These are phyloP conservation scores for Tychaedon coryphoeus DNA, from an alignment of 2,113 vertebrate genomes.

Conservation along the genomic window DNA sequence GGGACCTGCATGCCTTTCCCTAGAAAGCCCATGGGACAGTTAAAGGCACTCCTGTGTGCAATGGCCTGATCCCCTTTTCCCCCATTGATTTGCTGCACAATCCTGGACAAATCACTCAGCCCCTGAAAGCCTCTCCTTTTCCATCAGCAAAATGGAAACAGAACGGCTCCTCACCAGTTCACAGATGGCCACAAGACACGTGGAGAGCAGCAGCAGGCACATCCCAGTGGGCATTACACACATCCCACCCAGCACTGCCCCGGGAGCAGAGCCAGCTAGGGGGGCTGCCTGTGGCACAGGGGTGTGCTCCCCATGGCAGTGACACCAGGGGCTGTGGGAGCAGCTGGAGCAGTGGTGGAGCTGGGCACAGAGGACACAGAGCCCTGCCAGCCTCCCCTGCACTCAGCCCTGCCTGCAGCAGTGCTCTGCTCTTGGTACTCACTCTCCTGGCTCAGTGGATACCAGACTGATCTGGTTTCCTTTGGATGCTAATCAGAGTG, in stretches of 20 bases:
- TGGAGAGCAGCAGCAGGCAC: not conserved
- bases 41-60: not conserved
- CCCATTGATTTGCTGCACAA: not conserved
- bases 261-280: not conserved
- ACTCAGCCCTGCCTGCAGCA: not conserved
- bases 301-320: not conserved
- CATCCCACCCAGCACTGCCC: not conserved
- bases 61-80: not conserved
- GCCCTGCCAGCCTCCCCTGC: not conserved
- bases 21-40: not conserved
- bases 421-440: not conserved
- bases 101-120: not conserved
- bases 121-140: not conserved
- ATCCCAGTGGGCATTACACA: not conserved
- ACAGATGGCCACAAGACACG: not conserved
- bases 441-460: not conserved
- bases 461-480: not conserved
- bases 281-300: not conserved
- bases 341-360: not conserved
- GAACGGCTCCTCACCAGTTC: not conserved
- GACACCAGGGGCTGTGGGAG: fast-evolving
- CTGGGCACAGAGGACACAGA: not conserved
- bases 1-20: not conserved
- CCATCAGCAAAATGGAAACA: not conserved
- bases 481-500: not conserved